phyloP scores from a whole-genome alignment of 2,797 vertebrate genomes.

The Bufotes viridis region DNA sequence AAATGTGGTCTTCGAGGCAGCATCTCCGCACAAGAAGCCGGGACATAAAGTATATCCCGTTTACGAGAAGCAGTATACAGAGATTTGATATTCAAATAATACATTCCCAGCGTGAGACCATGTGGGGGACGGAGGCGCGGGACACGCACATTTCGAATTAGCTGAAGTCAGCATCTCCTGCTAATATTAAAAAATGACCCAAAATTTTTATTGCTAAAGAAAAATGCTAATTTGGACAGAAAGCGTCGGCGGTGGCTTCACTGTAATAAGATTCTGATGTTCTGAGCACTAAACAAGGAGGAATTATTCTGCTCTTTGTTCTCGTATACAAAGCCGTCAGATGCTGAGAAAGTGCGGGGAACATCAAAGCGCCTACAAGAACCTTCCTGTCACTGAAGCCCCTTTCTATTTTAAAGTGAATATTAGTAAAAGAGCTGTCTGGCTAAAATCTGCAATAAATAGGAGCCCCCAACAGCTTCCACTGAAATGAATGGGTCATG shows the following conservation, averaged over 20 bases:
- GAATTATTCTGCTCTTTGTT: constrained; percentile 31
- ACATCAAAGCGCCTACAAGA: background rate
- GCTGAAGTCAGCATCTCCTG: constrained; percentile 23
- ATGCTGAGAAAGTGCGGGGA: background rate
- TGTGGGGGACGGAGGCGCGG: background rate
- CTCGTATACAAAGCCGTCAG: constrained; percentile 7
- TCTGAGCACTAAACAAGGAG: constrained; percentile 5
- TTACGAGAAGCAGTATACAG: background rate
- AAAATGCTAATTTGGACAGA: constrained; percentile 21
- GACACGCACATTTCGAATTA: constrained; percentile 1
- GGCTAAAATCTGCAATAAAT: background rate
- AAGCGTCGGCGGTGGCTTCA: background rate
- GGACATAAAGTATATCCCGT: constrained; percentile 2
- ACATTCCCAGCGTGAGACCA: background rate
- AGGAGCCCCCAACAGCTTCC: background rate
- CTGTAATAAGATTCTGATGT: constrained; percentile 3
- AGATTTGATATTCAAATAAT: constrained; percentile 28
- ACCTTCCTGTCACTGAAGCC: background rate
- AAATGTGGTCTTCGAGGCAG: background rate
- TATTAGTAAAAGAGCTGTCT: background rate
- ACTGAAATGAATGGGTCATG: background rate
- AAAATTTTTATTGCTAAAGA: constrained; percentile 37
- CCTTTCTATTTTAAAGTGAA: background rate
- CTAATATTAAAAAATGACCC: constrained; percentile 35
- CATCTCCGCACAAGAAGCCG: background rate